Percentiles rank a stretch among this genome's conserved stretches.
These are phyloP conservation scores for Molossus alvarezi DNA, from an alignment of 2,797 vertebrate genomes.

Conservation along the genomic window DNA sequence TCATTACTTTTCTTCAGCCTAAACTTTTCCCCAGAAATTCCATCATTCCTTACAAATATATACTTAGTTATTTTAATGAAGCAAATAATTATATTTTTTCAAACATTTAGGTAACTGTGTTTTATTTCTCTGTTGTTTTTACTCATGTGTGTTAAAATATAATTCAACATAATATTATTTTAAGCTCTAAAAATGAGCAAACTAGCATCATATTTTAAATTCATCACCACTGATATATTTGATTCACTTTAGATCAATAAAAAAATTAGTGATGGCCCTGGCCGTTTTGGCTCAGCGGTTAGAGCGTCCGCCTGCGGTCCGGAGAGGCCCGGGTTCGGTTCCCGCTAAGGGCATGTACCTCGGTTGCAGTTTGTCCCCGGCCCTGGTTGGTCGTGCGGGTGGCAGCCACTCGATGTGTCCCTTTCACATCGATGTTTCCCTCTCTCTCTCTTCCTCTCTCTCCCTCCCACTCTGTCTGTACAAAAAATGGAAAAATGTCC, in stretches of 20 bases:
- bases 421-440: too few relatives aligned
- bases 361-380: too few relatives aligned
- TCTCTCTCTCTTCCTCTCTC: too few relatives aligned
- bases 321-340: too few relatives aligned
- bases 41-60: not conserved
- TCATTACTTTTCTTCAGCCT: not conserved
- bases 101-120: not conserved
- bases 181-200: not conserved
- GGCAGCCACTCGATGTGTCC: too few relatives aligned
- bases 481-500: too few relatives aligned
- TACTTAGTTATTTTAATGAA: not conserved
- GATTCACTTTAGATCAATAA: not conserved
- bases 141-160: not conserved
- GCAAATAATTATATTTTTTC: not conserved
- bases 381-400: too few relatives aligned
- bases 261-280: too few relatives aligned
- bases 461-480: too few relatives aligned
- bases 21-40: not conserved
- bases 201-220: not conserved
- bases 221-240: not conserved
- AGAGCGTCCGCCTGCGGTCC: too few relatives aligned
- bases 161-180: not conserved
- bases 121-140: conserved; percentile 27
- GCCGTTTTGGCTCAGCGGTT: too few relatives aligned
- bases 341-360: too few relatives aligned